phyloP scores from a whole-genome alignment of 2,113 vertebrate genomes.

The Mionectes macconnelli region DNA sequence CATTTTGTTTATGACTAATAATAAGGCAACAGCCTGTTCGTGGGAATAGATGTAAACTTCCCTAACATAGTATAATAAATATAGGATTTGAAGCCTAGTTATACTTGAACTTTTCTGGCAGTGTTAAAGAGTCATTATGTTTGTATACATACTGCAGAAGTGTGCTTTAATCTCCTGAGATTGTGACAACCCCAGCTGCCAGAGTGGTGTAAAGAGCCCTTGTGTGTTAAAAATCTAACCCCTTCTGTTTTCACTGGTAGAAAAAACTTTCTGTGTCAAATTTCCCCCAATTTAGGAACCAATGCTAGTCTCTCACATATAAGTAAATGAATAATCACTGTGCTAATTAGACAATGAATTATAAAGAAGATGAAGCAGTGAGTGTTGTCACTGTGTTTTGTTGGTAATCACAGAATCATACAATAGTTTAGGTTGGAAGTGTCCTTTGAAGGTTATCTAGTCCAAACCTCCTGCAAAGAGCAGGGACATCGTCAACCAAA shows the following conservation, averaged over 20 bases:
- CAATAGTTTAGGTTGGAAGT: background rate
- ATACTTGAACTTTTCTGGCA: background rate
- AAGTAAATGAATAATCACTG: background rate
- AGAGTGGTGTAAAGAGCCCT: background rate
- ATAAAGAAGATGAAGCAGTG: background rate
- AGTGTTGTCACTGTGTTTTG: background rate
- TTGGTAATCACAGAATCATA: background rate
- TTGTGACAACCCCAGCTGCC: background rate
- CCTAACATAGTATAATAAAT: background rate
- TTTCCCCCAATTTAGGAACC: background rate
- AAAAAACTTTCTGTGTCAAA: background rate
- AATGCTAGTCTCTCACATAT: background rate
- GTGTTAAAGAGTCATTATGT: background rate
- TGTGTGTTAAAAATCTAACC: background rate
- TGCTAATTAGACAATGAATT: background rate
- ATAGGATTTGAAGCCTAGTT: background rate
- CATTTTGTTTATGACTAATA: conserved; percentile 27
- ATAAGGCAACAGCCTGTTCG: background rate
- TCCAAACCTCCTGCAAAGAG: background rate
- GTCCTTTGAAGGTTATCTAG: background rate
- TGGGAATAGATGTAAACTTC: background rate
- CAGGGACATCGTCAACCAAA: background rate
- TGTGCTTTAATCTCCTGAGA: background rate
- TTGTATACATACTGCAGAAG: background rate
- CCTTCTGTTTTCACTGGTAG: background rate